Evolutionary conservation across 2,888 invertebrate genomes (phyloP), one percentile per base, ranked within the genome.

Genomic region (Cerceris ruficornis): DNA sequence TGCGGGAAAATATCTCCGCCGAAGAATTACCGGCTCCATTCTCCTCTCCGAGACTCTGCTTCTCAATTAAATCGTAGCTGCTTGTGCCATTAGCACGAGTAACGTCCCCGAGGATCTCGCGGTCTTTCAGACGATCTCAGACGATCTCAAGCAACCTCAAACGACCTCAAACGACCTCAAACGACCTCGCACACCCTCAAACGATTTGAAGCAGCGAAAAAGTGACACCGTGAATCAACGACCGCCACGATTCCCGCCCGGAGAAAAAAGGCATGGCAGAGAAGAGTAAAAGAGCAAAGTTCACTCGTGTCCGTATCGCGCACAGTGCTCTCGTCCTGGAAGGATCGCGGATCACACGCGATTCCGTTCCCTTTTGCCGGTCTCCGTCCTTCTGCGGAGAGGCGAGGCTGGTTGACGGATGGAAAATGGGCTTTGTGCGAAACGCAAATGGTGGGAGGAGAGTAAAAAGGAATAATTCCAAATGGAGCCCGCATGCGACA

Each of bases 401-500:
- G 9, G 57, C 41, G 46, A 66, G 68, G 75, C 75, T 80, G 61
- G 68, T 71, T 70, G 52, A 43, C 46, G 72, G 57, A 73, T 66
- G 55, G 73, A 80, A 86, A 88, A 81, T 84, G 83, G 78, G 74
- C 83, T 88, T 88, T 87, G 87, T 84, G 80, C 79, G 72, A 76
- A 73, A 62, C 72, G 72, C 77, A 83, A 88, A 85, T 80, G 79
- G 82, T 64, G 75, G 82, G 61, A 50, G 65, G 68, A 84, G 71
- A 84, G 71, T 79, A 80, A 86, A 87, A 88, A 87, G 80, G 78
- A 88, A 88, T 86, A 84, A 88, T 88, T 85, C 84, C 65, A 87
- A 88, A 88, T 77, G 85, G 77, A 89, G 86, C 86, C 86, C 87
- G 87, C 85, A 85, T 87, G 82, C 68, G 86, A 86, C 70, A 81